These are phyloP conservation scores for Spea multiplicata DNA, from an alignment of 2,113 vertebrate species.

Conservation along the genomic window DNA sequence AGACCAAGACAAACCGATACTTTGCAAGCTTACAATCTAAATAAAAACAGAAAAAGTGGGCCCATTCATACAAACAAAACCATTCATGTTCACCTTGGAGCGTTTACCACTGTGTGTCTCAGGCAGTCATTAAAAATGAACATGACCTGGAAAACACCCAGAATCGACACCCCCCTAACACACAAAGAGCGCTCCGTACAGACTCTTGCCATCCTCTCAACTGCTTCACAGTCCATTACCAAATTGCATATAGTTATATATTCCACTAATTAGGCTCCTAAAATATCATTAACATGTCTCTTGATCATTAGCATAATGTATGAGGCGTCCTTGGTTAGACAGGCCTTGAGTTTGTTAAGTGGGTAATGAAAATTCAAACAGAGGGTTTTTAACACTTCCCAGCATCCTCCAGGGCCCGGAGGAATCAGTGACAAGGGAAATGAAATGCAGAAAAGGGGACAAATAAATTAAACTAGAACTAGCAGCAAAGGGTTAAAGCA, in stretches of 20 bases:
- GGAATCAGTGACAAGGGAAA: conserved; percentile 20
- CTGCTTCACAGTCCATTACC: conserved; percentile 94
- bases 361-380: conserved; percentile 73
- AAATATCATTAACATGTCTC: conserved; percentile 99
- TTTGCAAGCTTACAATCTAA: too few relatives aligned
- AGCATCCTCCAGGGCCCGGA: conserved; percentile 13
- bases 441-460: neutral
- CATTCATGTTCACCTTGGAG: neutral
- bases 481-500: neutral
- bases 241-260: conserved; percentile 94
- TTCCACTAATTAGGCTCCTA: conserved; percentile 99
- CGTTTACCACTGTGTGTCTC: neutral
- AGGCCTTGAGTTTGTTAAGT: conserved; percentile 85
- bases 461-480: too few relatives aligned
- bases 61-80: too few relatives aligned
- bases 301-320: conserved; percentile 99
- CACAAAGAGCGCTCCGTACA: neutral
- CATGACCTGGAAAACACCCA: conserved; percentile 34
- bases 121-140: conserved; percentile 23
- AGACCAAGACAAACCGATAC: too few relatives aligned
- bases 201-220: conserved; percentile 57
- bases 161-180: conserved; percentile 7
- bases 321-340: conserved; percentile 89
- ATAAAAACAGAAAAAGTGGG: too few relatives aligned
- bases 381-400: conserved; percentile 27